Percentiles rank a stretch among this genome's conserved stretches.
phyloP scores from a whole-genome alignment of 2,888 invertebrate species.

The Plutella xylostella region DNA sequence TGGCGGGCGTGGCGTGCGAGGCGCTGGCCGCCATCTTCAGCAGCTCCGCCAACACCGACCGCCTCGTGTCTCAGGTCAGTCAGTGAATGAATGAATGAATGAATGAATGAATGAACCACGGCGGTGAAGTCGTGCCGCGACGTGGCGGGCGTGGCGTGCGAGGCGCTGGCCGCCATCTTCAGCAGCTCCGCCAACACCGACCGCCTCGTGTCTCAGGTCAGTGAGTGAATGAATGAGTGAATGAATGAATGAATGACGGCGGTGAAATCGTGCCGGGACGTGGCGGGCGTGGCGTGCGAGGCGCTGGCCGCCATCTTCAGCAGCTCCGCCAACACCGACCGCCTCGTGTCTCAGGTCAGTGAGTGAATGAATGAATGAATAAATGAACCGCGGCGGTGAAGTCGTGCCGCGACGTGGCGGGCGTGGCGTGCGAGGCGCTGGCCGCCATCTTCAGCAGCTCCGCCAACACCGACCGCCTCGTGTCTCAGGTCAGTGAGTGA shows the following conservation, averaged over 20 bases:
- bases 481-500: constrained; percentile 49
- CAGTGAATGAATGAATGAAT: too few relatives aligned
- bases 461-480: constrained; percentile 52
- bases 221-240: constrained; percentile 59
- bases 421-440: constrained; percentile 89
- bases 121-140: constrained; percentile 91
- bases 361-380: too few relatives aligned
- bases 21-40: constrained; percentile 87
- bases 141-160: constrained; percentile 87
- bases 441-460: constrained; percentile 80
- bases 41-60: constrained; percentile 48
- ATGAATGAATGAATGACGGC: constrained; percentile 73
- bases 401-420: constrained; percentile 84
- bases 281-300: constrained; percentile 89
- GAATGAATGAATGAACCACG: too few relatives aligned
- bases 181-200: constrained; percentile 56
- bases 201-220: constrained; percentile 49
- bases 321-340: constrained; percentile 48
- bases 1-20: constrained; percentile 89
- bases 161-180: constrained; percentile 89
- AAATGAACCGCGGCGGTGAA: constrained; percentile 95
- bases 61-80: constrained; percentile 48
- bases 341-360: constrained; percentile 50
- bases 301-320: constrained; percentile 87
- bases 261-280: constrained; percentile 87